Base-by-base conservation (phyloP, 2,113 vertebrate species). In the Labeo rohita region DNA sequence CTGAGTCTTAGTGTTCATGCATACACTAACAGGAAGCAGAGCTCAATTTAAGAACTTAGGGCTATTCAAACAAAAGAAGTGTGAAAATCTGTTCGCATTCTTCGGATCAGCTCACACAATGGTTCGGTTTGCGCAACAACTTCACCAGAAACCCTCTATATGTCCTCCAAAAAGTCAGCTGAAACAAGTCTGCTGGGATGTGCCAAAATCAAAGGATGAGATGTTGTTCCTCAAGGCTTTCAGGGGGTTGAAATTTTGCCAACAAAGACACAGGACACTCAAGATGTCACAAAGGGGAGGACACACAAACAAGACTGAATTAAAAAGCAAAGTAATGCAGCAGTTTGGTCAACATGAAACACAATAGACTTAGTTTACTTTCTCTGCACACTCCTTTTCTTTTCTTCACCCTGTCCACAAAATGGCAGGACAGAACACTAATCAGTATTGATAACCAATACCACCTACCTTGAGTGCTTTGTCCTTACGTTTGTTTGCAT, bases 401-500 rank as follows among this genome's bases (percentile, higher is more conserved):
- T 78, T 80, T 18, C 47, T 73, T 72, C 43, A 56, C 63, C 79
- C 88, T 47, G 83, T 90, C 85, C 80, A 87, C 77, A 89, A 61
- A 76, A 76, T 45, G 50, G 84, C 76, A 91, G 81, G 91, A 89
- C 89, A 88, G 84, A 89, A 83, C 4, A 8, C 12, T 78, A 74
- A 84, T 88, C 84, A 52, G 52, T 85, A 77, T 85, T 87, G 84
- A 91, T 88, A 90, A 72, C 88, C 52, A 63, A 75, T 84, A 81
- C 90, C 92, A 91, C 89, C 91, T 88, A 93, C 90, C 89, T 74
- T 80, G 86, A 92, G 87, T 21, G 74, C 78, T 87, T 79, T 52
- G 79, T 78, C 76, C 56, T 43, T 77, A 18, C 18, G 52, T 84
- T 86, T 84, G 87, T 84, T 68, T 80, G 79, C 45, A 21, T n/a